Conservation (phyloP, 2,113 vertebrate species). For the Psettodes erumei region DNA sequence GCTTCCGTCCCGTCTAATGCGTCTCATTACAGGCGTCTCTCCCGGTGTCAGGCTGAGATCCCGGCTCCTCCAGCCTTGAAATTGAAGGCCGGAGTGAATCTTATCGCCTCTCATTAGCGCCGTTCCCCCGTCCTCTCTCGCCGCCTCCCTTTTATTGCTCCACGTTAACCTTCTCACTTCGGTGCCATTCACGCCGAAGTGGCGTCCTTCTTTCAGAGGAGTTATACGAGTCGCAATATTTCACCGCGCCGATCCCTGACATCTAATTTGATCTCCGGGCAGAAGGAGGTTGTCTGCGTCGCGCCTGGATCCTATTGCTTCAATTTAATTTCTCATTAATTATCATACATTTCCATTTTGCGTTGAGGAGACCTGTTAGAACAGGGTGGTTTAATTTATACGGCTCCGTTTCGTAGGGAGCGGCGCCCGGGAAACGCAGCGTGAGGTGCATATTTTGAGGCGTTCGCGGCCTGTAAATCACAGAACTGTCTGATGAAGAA, state of each 20-base stretch:
- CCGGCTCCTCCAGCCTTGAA: slow-evolving; percentile 77
- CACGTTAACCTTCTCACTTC: slow-evolving; percentile 79
- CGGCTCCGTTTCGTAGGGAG: slow-evolving; percentile 18
- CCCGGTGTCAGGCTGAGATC: slow-evolving; percentile 53
- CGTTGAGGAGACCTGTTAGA: slow-evolving; percentile 19
- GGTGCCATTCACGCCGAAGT: slow-evolving; percentile 54
- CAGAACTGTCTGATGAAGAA: slow-evolving; percentile 47
- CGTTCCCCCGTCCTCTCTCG: slow-evolving; percentile 71
- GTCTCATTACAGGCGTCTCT: slow-evolving; percentile 71
- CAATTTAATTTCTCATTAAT: slow-evolving; percentile 36
- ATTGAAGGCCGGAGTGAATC: slow-evolving; percentile 81
- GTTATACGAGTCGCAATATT: slow-evolving; percentile 63
- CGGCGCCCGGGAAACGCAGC: background rate
- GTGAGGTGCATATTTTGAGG: slow-evolving; percentile 32
- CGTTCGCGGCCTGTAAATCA: slow-evolving; percentile 38
- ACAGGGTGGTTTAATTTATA: slow-evolving; percentile 42
- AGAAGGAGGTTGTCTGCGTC: slow-evolving; percentile 54
- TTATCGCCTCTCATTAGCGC: slow-evolving; percentile 83
- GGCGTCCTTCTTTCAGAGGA: slow-evolving; percentile 62
- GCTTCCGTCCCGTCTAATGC: slow-evolving; percentile 68
- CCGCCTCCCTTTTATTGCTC: slow-evolving; percentile 74
- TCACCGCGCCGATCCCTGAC: slow-evolving; percentile 70
- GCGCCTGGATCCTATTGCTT: slow-evolving; percentile 30
- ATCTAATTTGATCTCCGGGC: slow-evolving; percentile 67
- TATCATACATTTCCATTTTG: slow-evolving; percentile 51